These are phyloP conservation scores for Syngnathus scovelli DNA, from an alignment of 2,113 vertebrate species.

Conservation along the genomic window DNA sequence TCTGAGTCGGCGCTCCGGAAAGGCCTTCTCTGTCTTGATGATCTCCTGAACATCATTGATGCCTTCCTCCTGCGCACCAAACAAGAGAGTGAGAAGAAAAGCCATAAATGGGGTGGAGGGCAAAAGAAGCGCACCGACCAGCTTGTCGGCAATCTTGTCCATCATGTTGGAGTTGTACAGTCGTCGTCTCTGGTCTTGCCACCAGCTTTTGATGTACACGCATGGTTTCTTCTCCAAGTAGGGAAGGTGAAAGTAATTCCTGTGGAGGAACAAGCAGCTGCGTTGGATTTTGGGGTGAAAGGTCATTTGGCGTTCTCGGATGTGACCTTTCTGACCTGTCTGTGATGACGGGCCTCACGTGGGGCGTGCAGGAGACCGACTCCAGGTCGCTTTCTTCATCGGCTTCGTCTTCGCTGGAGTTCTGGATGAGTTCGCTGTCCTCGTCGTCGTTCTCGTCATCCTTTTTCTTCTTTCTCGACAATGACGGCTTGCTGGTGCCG, in stretches of 20 bases:
- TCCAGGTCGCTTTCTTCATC: conserved; percentile 75
- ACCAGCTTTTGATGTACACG: conserved; percentile 96
- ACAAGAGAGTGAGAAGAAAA: not conserved
- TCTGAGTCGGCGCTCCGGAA: conserved; percentile 87
- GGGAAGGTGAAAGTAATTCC: conserved; percentile 94
- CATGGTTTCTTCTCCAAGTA: conserved; percentile 96
- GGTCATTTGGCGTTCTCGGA: no score
- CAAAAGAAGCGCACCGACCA: conserved; percentile 70
- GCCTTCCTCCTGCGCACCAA: conserved; percentile 82
- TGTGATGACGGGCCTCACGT: conserved; percentile 86
- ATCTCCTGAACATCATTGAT: conserved; percentile 95
- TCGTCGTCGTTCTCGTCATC: conserved; percentile 80
- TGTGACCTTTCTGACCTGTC: conserved; percentile 77
- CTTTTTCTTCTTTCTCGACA: conserved; percentile 72
- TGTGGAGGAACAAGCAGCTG: conserved; percentile 35
- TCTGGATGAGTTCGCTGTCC: conserved; percentile 86
- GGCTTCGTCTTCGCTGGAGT: conserved; percentile 86
- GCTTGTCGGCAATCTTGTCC: conserved; percentile 91
- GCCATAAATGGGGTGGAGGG: not conserved
- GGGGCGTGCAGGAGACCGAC: conserved; percentile 81
- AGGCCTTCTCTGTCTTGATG: conserved; percentile 92
- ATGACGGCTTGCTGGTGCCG: conserved; percentile 72
- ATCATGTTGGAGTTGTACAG: conserved; percentile 95
- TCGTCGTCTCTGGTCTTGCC: conserved; percentile 91
- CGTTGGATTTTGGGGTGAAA: no score